These are phyloP conservation scores for Sialis lutaria DNA, from an alignment of 2,888 invertebrate genomes.

Conservation along the genomic window DNA sequence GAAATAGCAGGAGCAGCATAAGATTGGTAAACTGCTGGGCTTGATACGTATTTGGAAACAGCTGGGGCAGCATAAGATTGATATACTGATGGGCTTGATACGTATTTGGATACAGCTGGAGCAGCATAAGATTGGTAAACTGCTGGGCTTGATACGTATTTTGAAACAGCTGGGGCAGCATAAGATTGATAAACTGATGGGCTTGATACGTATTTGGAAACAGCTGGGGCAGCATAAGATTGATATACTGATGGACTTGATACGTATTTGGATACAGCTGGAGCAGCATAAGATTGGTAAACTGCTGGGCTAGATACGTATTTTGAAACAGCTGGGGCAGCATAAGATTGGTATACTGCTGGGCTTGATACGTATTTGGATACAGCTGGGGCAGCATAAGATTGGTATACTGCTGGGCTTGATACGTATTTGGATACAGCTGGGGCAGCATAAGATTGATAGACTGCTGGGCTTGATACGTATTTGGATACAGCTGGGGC, in stretches of 20 bases:
- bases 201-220: slow-evolving; percentile 15
- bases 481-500: slow-evolving; percentile 10
- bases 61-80: background rate
- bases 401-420: slow-evolving; percentile 6
- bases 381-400: slow-evolving; percentile 5
- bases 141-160: background rate
- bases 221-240: slow-evolving; percentile 3
- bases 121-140: slow-evolving; percentile 5
- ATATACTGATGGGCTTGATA: slow-evolving; percentile 15
- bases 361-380: slow-evolving; percentile 18
- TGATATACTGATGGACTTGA: slow-evolving; percentile 1
- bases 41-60: slow-evolving; percentile 2
- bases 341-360: slow-evolving; percentile 6
- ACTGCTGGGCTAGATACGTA: slow-evolving; percentile 5
- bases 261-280: slow-evolving; percentile 2
- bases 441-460: slow-evolving; percentile 11
- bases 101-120: slow-evolving; percentile 6
- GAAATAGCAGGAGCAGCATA: slow-evolving; percentile 13
- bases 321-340: slow-evolving; percentile 7
- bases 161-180: background rate
- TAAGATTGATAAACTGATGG: slow-evolving; percentile 18
- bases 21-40: slow-evolving; percentile 11
- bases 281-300: slow-evolving; percentile 4
- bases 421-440: slow-evolving; percentile 3
- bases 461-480: slow-evolving; percentile 10